Evolutionary conservation across 2,888 invertebrate species (phyloP), one percentile per base, ranked within the genome.

Genomic region (Bembecia ichneumoniformis): DNA sequence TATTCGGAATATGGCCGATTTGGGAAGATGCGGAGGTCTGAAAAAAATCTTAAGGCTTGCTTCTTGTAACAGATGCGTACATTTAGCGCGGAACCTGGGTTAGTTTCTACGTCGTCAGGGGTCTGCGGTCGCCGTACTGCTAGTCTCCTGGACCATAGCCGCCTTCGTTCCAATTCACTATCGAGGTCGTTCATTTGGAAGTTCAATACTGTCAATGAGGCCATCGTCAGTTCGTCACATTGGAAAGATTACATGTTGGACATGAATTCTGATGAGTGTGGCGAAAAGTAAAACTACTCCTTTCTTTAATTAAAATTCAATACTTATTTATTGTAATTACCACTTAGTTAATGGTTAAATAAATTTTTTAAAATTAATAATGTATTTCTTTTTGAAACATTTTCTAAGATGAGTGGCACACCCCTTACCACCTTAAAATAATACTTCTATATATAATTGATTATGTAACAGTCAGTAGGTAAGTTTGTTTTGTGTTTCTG

Each of bases 201-300:
- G 64, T 84, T 80, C 56, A 84, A 84, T 51, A 84, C 86, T 9
- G 71, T 86, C 47, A 83, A 80, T 51, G 83, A 83, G 60, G 64
- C 72, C 3, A 55, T 81, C n/a, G 74, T 83, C 36, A 73, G 77
- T 53, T 77, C 82, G 7, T 67, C 74, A 2, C 69, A 62, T 43
- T 83, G 79, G 79, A 82, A 82, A 55, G 76, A 78, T 14, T 81
- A 79, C 49, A 64, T 68, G 1, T 79, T 75, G 51, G 76, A 75
- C 5, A 49, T 56, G 1, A 67, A 67, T 49, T 58, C 62, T 15
- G 62, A 66, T 2, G 63, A 63, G 52, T 63, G 62, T 50, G 62
- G 59, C 15, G 58, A 66, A 52, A 15, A 44, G 28, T 28, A 28
- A 28, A 7, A 7, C 28, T 28, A 9, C 28, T 28, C 4, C 2